Evolutionary conservation across 2,113 vertebrate species (phyloP), one percentile per base, ranked within the genome.

Genomic region (Psophia crepitans): DNA sequence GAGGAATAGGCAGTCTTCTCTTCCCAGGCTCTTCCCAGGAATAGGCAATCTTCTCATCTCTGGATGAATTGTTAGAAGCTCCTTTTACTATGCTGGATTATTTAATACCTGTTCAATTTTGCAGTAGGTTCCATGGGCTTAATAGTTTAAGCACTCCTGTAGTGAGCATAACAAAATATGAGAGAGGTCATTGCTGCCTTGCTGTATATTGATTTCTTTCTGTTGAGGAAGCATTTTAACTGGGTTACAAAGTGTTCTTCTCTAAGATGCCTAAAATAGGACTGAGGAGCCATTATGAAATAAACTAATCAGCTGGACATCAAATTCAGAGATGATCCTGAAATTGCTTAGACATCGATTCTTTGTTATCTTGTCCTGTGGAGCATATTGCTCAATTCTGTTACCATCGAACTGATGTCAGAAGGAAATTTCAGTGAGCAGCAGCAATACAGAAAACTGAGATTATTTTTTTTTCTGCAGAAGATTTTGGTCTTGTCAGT

Each of bases 251-350:
- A 82, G 32, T 84, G 77, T 93, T 76, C 77, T 76, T 68, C 65
- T 35, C 68, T 37, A 69, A 87, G 56, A 90, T 57, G 46, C 91
- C 87, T 92, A 90, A 97, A 95, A 96, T 87, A 97, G 74, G 60
- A 58, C 53, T 0, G 0, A 89, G 37, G 56, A 89, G 43, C 53
- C 46, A 79, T 93, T 89, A 91, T 56, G 85, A 60, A 41, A 58
- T 95, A 95, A 97, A 89, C 73, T 76, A 84, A 95, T 97, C 90
- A 94, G n/a, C n/a, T 82, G 70, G 68, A 80, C 35, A 90, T 87
- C 32, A 85, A 65, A 92, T 79, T 94, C 87, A 85, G 85, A 91
- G 80, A 93, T 93, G 84, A 88, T 70, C 44, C 43, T 69, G 84
- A 94, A 97, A 96, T 91, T 88, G 90, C 61, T 91, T 84, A 69